Evolutionary conservation across 2,888 invertebrate genomes (phyloP).

Genomic region (Xylota sylvarum): DNA sequence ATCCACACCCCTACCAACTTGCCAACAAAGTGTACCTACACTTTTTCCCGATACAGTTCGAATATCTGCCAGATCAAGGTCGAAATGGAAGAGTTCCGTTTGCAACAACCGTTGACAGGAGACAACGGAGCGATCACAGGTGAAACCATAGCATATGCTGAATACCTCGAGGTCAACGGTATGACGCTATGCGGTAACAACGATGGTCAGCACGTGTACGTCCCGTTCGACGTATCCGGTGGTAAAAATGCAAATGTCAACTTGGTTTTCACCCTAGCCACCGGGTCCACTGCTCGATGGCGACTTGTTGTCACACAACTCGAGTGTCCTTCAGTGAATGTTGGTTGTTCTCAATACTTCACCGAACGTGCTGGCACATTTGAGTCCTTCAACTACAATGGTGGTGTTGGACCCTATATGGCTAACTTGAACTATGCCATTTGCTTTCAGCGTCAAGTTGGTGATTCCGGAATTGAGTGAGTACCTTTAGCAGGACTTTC

Average conservation of each 20-base stretch:
- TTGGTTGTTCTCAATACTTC: conserved; percentile 89
- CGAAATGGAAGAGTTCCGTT: conserved; percentile 81
- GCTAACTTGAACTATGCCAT: conserved; percentile 87
- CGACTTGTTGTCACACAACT: conserved; percentile 88
- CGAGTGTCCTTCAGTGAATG: conserved; percentile 85
- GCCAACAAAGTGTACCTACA: conserved; percentile 79
- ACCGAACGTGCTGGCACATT: conserved; percentile 87
- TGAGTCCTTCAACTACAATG: conserved; percentile 87
- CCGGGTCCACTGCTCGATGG: conserved; percentile 84
- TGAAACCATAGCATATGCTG: conserved; percentile 79
- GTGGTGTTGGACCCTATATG: conserved; percentile 86
- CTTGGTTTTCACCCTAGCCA: conserved; percentile 85
- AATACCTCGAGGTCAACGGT: conserved; percentile 80
- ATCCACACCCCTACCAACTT: conserved; percentile 81
- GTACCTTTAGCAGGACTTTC: conserved; percentile 33
- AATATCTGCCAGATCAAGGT: conserved; percentile 83
- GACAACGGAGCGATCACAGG: conserved; percentile 48
- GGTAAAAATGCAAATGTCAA: conserved; percentile 81
- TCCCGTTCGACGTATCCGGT: conserved; percentile 82
- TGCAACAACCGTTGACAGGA: conserved; percentile 79
- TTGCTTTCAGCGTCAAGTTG: conserved; percentile 86
- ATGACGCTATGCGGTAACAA: conserved; percentile 87
- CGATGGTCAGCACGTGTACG: conserved; percentile 86
- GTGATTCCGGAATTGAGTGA: conserved; percentile 81
- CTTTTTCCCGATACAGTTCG: conserved; percentile 81